Evolutionary conservation across 2,888 invertebrate species (phyloP).

Genomic region (Unio delphinus): DNA sequence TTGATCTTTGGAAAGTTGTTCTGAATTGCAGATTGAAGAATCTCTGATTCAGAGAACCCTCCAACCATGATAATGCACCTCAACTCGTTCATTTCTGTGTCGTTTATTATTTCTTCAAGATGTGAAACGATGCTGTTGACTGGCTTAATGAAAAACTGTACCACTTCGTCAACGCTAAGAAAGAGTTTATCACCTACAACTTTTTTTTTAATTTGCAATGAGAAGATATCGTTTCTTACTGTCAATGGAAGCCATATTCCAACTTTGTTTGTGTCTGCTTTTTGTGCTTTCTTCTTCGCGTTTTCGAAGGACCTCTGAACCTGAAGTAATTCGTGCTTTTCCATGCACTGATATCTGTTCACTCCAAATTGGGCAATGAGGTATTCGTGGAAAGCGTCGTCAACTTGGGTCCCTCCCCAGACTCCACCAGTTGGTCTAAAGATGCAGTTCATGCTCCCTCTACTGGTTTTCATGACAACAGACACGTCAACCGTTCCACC

Average conservation of each 20-base stretch:
- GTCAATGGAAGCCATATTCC: slow-evolving; percentile 9
- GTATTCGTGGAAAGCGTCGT: slow-evolving; percentile 9
- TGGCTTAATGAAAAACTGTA: slow-evolving; percentile 2
- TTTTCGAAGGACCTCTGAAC: slow-evolving; percentile 12
- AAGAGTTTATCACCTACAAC: slow-evolving; percentile 14
- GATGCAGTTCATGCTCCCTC: slow-evolving; percentile 5
- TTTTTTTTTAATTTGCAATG: background rate
- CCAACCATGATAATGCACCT: slow-evolving; percentile 9
- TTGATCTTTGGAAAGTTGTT: slow-evolving; percentile 1
- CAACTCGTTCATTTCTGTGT: background rate
- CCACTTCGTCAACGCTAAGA: slow-evolving; percentile 5
- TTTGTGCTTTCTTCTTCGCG: slow-evolving; percentile 11
- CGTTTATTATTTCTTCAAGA: slow-evolving; percentile 7
- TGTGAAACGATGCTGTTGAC: slow-evolving; percentile 6
- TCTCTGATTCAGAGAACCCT: slow-evolving; percentile 12
- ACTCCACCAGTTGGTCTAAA: slow-evolving; percentile 13
- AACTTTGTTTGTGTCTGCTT: slow-evolving; percentile 3
- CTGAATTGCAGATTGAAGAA: slow-evolving; percentile 6
- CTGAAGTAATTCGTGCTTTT: slow-evolving; percentile 5
- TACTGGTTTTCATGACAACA: slow-evolving; percentile 8
- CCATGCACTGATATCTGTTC: background rate
- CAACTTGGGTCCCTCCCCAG: slow-evolving; percentile 18
- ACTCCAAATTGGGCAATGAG: slow-evolving; percentile 4
- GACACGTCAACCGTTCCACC: slow-evolving; percentile 19
- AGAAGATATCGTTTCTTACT: slow-evolving; percentile 1